These are phyloP conservation scores for Lepidochitona cinerea DNA, from an alignment of 2,888 invertebrate species.

Conservation along the genomic window DNA sequence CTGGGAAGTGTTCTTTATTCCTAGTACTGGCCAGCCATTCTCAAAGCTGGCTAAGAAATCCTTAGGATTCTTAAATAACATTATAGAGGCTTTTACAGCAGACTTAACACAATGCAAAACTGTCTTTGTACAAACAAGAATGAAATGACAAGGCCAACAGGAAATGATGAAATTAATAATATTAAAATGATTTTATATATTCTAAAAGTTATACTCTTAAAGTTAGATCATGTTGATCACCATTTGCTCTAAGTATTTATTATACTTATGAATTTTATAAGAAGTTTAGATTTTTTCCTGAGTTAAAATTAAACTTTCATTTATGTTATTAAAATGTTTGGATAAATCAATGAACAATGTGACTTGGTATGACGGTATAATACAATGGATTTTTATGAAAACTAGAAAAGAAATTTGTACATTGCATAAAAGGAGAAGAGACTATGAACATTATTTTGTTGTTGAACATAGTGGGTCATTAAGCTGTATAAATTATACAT, in stretches of 20 bases:
- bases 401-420: neutral
- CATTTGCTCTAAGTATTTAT: neutral
- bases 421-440: neutral
- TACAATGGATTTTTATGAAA: neutral
- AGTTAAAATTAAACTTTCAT: neutral
- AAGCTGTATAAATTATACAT: neutral
- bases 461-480: neutral
- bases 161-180: neutral
- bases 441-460: neutral
- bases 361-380: neutral
- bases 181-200: neutral
- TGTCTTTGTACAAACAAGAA: neutral
- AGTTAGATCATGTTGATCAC: neutral
- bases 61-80: neutral
- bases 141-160: neutral
- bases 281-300: neutral
- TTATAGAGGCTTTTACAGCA: neutral
- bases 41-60: neutral
- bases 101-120: neutral
- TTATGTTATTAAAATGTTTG: neutral
- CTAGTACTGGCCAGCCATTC: neutral
- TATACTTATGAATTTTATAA: neutral
- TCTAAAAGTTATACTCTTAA: neutral
- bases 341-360: neutral
- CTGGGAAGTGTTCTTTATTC: neutral